A percentile compares a stretch with the other conserved stretches of the same genome.
Conservation (phyloP, 2,888 invertebrate species). For the Athripsodes cinereus region DNA sequence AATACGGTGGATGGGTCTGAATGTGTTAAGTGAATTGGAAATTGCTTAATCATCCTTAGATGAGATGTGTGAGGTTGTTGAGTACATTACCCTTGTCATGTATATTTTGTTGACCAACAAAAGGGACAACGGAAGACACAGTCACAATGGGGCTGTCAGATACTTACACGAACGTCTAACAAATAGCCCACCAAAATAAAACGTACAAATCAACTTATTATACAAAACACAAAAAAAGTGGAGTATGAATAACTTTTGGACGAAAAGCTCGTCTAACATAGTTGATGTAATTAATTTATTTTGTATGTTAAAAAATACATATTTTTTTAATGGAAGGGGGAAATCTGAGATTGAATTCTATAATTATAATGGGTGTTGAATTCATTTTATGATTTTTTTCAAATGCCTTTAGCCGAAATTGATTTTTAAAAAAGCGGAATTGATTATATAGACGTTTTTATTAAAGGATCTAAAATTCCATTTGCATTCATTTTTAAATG, state of each 20-base stretch:
- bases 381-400: background rate
- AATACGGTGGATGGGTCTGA: too few species aligned
- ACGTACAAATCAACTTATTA: background rate
- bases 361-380: background rate
- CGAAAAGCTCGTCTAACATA: slow-evolving; percentile 18
- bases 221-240: background rate
- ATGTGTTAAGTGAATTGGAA: slow-evolving; percentile 1
- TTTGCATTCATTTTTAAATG: too few species aligned
- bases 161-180: background rate
- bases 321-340: slow-evolving; percentile 14
- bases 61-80: slow-evolving; percentile 15
- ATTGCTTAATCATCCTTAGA: slow-evolving; percentile 11
- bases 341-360: background rate
- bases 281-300: slow-evolving; percentile 25
- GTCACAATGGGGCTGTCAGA: background rate
- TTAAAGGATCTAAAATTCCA: too few species aligned
- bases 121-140: slow-evolving; percentile 12
- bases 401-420: too few species aligned
- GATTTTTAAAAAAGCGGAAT: too few species aligned
- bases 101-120: slow-evolving; percentile 7
- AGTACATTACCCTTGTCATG: slow-evolving; percentile 8
- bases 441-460: too few species aligned
- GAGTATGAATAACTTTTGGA: background rate
- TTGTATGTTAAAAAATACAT: slow-evolving; percentile 17
- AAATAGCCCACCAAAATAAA: background rate